These are phyloP conservation scores for Anguilla rostrata DNA, from an alignment of 2,113 vertebrate genomes.

Conservation along the genomic window DNA sequence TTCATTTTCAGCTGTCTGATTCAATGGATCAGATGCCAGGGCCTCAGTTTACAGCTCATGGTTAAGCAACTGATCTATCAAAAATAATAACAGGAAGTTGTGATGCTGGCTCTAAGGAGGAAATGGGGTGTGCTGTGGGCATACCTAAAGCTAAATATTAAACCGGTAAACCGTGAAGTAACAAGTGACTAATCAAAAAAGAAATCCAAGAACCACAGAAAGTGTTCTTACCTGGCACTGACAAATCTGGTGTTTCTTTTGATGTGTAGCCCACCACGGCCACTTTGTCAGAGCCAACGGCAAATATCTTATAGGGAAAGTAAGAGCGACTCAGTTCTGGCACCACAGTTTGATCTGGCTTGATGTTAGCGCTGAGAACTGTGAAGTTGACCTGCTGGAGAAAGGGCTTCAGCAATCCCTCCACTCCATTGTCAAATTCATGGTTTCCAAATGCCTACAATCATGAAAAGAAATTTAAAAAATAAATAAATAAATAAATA, in stretches of 20 bases:
- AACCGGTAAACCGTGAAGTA: not conserved
- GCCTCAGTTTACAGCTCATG: too few relatives aligned
- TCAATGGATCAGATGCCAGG: too few relatives aligned
- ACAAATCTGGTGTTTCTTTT: conserved; percentile 81
- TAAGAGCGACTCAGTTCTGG: conserved; percentile 67
- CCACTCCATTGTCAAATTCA: conserved; percentile 87
- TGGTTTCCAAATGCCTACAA: conserved; percentile 87
- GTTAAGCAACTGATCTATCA: too few relatives aligned
- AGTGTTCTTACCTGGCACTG: conserved; percentile 75
- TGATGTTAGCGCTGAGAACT: conserved; percentile 85
- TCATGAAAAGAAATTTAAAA: not conserved
- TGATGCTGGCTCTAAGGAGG: not conserved
- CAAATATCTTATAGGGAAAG: conserved; percentile 71
- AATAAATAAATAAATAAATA: not conserved
- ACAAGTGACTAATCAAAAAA: not conserved
- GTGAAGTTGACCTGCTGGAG: conserved; percentile 72
- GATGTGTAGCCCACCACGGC: conserved; percentile 90
- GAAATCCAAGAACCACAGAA: not conserved
- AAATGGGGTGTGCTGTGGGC: not conserved
- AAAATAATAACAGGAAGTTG: too few relatives aligned
- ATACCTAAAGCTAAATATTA: not conserved
- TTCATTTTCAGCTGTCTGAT: too few relatives aligned
- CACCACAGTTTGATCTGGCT: conserved; percentile 55
- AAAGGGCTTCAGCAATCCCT: conserved; percentile 81
- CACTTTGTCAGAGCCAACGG: conserved; percentile 66